These are phyloP conservation scores for Hydractinia echinata DNA, from an alignment of 30 jellyfish, hydroid and myxozoan genomes.

Conservation along the genomic window DNA sequence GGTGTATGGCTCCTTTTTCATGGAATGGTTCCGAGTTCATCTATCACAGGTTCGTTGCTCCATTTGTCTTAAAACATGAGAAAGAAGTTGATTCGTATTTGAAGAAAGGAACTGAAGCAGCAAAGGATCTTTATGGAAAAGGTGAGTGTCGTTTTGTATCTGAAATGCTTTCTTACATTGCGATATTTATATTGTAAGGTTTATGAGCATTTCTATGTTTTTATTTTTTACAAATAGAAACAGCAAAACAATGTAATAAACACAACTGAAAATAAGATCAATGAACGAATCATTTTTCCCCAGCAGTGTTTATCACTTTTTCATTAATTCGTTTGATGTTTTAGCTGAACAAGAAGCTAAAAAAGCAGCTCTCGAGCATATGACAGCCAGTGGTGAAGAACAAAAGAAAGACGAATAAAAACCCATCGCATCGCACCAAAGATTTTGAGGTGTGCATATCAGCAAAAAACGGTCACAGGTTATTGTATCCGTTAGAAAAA, in stretches of 20 bases:
- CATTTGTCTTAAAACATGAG: slow-evolving; percentile 77
- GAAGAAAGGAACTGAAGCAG: slow-evolving; percentile 79
- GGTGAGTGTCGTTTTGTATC: slow-evolving; percentile 42
- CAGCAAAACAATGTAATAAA: too few relatives aligned
- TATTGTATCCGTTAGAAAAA: too few relatives aligned
- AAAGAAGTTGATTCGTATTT: slow-evolving; percentile 72
- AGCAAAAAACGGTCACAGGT: too few relatives aligned
- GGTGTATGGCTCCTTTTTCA: slow-evolving; percentile 99
- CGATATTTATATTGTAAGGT: background rate
- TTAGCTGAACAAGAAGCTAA: slow-evolving; percentile 90
- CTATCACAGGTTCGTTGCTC: slow-evolving; percentile 78
- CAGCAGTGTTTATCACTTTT: too few relatives aligned
- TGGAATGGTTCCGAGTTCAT: slow-evolving; percentile 97
- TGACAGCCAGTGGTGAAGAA: slow-evolving; percentile 45
- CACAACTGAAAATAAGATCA: too few relatives aligned
- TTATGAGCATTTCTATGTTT: background rate
- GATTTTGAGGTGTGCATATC: too few relatives aligned
- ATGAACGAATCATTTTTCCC: too few relatives aligned
- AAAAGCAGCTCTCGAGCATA: slow-evolving; percentile 85
- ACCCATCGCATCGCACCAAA: too few relatives aligned
- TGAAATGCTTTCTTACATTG: background rate
- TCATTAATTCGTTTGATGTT: background rate
- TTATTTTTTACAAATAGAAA: too few relatives aligned
- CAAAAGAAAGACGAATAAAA: slow-evolving; percentile 82
- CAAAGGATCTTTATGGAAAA: slow-evolving; percentile 69